Evolutionary conservation across 2,113 vertebrate species (phyloP).

Genomic region (Alligator sinensis): DNA sequence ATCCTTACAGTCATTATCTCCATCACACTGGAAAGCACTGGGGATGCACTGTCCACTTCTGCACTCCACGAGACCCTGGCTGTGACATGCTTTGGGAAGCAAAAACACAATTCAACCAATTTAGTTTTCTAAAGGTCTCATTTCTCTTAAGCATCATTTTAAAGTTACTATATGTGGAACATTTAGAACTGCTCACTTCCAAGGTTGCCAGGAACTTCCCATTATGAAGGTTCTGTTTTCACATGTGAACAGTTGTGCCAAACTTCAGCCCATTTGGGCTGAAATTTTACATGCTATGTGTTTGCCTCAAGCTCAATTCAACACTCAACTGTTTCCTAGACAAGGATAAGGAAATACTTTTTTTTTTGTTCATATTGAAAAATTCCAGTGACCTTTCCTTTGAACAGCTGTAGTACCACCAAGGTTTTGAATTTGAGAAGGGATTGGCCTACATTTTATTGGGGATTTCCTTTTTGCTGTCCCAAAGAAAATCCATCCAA

Average conservation of each 20-base stretch:
- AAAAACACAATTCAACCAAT: background rate
- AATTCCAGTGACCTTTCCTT: background rate
- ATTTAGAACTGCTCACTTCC: background rate
- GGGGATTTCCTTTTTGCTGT: background rate
- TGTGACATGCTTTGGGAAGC: conserved; percentile 85
- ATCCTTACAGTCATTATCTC: conserved; percentile 94
- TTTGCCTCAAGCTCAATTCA: background rate
- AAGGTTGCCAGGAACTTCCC: background rate
- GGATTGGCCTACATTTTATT: background rate
- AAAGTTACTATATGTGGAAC: background rate
- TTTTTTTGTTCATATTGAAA: background rate
- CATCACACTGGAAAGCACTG: conserved; percentile 90
- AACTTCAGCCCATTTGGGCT: background rate
- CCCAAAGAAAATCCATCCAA: background rate
- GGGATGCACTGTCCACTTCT: conserved; percentile 91
- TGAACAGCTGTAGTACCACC: background rate
- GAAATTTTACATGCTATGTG: background rate
- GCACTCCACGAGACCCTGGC: conserved; percentile 92
- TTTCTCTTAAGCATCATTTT: background rate
- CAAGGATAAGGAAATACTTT: background rate
- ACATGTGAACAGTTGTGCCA: background rate
- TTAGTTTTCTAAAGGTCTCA: background rate
- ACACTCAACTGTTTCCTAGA: background rate
- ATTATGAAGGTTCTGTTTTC: background rate
- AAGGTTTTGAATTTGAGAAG: background rate